A percentile compares a stretch with the other conserved stretches of the same genome.
Evolutionary conservation across 2,113 vertebrate genomes (phyloP).

Genomic region (Aspidoscelis tigris): DNA sequence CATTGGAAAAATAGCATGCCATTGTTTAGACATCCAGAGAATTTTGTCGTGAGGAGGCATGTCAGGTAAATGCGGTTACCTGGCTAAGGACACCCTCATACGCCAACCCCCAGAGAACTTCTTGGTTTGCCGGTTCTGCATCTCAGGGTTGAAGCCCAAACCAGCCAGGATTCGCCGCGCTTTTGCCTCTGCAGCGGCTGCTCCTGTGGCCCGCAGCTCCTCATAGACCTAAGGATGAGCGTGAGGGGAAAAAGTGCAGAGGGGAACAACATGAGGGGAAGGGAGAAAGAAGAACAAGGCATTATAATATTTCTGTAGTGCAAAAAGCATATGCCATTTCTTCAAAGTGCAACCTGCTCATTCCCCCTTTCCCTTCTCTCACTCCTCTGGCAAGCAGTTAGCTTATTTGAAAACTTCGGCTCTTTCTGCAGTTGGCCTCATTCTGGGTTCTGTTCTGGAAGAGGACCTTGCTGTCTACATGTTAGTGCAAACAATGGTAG

Average conservation of each 20-base stretch:
- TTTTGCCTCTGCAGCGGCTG: constrained; percentile 89
- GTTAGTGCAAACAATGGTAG: no score
- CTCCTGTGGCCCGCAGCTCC: constrained; percentile 85
- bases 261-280: no score
- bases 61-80: constrained; percentile 66
- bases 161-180: constrained; percentile 91
- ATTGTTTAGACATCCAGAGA: background rate
- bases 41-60: background rate
- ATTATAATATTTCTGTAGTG: no score
- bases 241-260: background rate
- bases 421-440: no score
- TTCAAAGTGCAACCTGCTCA: no score
- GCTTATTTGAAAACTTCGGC: no score
- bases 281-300: no score
- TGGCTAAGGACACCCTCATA: constrained; percentile 93
- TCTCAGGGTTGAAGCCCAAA: constrained; percentile 89
- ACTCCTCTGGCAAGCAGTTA: background rate
- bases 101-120: constrained; percentile 94
- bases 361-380: background rate
- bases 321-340: no score
- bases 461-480: no score
- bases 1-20: background rate
- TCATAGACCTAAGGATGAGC: constrained; percentile 84
- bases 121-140: constrained; percentile 91
- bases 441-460: no score